These are phyloP conservation scores for Podarcis siculus DNA, from an alignment of 2,797 vertebrate genomes.

Conservation along the genomic window DNA sequence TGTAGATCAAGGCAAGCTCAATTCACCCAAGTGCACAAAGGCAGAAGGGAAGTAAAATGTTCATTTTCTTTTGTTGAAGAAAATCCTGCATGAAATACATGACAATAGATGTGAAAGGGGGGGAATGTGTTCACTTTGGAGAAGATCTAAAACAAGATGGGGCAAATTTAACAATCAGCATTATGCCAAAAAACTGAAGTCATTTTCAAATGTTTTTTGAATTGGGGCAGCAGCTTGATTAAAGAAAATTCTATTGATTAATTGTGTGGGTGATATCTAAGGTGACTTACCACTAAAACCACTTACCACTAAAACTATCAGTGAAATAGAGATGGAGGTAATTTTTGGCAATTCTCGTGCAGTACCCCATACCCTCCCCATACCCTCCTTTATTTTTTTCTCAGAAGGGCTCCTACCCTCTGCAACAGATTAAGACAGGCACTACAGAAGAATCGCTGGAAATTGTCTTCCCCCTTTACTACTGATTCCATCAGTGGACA, in stretches of 20 bases:
- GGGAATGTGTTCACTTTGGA: too few relatives aligned
- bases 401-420: background rate
- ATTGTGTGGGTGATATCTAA: too few relatives aligned
- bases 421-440: background rate
- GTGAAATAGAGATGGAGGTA: too few relatives aligned
- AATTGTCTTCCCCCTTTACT: background rate
- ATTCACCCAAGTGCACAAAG: background rate
- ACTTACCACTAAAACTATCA: too few relatives aligned
- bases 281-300: too few relatives aligned
- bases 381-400: background rate
- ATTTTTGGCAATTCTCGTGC: too few relatives aligned
- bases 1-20: constrained; percentile 43
- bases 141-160: background rate
- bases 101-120: background rate
- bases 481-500: background rate
- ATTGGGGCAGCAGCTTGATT: background rate
- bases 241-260: background rate
- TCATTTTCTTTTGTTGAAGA: background rate
- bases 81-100: background rate
- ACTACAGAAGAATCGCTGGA: too few relatives aligned
- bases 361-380: too few relatives aligned
- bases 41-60: background rate
- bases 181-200: background rate
- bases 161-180: background rate
- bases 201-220: background rate